phyloP scores from a whole-genome alignment of 2,797 vertebrate species.

The Sebastes vulpes region DNA sequence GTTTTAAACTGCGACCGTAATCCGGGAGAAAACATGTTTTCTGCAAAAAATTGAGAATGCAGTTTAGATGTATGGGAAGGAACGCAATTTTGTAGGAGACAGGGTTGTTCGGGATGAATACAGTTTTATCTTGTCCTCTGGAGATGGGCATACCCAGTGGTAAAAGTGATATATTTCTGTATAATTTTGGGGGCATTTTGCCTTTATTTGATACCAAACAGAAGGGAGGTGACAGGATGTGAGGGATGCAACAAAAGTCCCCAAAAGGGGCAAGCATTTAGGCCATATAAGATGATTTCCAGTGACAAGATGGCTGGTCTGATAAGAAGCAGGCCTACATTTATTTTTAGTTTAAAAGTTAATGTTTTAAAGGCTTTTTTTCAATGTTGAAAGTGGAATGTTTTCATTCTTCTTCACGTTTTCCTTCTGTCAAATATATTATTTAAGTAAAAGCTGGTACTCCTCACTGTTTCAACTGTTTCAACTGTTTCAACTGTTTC shows the following conservation, averaged over 20 bases:
- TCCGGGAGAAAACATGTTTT: too few species aligned
- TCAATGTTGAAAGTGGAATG: not conserved
- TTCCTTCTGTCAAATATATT: conserved; percentile 5
- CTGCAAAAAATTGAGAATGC: too few species aligned
- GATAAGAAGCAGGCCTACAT: not conserved
- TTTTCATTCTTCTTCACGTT: not conserved
- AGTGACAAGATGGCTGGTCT: not conserved
- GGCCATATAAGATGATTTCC: not conserved
- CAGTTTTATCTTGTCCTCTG: too few species aligned
- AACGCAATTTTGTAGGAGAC: too few species aligned
- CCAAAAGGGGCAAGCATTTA: not conserved
- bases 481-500: not conserved
- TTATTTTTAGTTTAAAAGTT: not conserved
- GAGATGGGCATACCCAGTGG: too few species aligned
- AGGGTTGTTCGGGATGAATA: too few species aligned
- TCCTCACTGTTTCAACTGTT: conserved; percentile 5
- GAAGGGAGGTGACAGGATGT: not conserved
- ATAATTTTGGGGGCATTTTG: not conserved
- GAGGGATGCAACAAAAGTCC: not conserved
- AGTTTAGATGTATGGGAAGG: too few species aligned
- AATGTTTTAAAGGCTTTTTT: not conserved
- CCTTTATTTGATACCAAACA: not conserved
- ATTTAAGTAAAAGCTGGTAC: not conserved
- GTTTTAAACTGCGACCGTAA: too few species aligned
- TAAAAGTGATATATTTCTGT: not conserved